Conservation (phyloP, 2,888 invertebrate genomes). For the Drosophila limbata region DNA sequence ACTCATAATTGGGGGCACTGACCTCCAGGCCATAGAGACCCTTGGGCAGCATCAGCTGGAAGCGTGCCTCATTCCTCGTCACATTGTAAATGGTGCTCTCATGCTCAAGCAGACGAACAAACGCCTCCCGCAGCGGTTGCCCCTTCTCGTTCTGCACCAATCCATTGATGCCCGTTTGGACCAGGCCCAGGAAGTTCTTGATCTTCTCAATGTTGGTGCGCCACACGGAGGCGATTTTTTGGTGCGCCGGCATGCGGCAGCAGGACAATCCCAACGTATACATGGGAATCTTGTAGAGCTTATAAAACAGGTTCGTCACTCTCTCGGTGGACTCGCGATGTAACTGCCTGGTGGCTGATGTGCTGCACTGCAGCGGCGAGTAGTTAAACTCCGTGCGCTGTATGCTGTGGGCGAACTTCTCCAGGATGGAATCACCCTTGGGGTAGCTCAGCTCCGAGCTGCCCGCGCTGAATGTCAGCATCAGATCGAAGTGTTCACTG, state of each 20-base stretch:
- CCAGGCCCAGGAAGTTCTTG: constrained; percentile 88
- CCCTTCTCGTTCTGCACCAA: constrained; percentile 89
- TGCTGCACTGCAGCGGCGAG: constrained; percentile 75
- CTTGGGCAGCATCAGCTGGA: constrained; percentile 89
- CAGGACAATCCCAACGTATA: constrained; percentile 91
- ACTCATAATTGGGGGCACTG: constrained; percentile 88
- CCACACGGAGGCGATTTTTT: constrained; percentile 90
- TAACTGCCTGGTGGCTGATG: constrained; percentile 68
- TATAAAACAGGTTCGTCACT: constrained; percentile 87
- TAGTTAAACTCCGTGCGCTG: constrained; percentile 80
- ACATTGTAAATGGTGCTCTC: constrained; percentile 87
- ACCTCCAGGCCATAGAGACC: constrained; percentile 89
- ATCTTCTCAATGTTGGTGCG: constrained; percentile 88
- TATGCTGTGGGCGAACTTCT: constrained; percentile 82
- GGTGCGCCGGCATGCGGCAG: constrained; percentile 92
- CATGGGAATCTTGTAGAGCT: constrained; percentile 88
- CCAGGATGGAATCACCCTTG: constrained; percentile 74
- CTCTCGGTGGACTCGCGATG: constrained; percentile 85
- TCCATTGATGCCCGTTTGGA: constrained; percentile 90
- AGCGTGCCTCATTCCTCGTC: constrained; percentile 89
- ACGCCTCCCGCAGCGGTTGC: constrained; percentile 90
- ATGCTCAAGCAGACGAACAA: constrained; percentile 88
- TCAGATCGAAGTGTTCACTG: constrained; percentile 89
- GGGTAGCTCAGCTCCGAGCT: constrained; percentile 87
- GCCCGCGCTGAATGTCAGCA: constrained; percentile 91